These are phyloP conservation scores for Drosophila nebulosa DNA, from an alignment of 1,140 invertebrate genomes.

Conservation along the genomic window DNA sequence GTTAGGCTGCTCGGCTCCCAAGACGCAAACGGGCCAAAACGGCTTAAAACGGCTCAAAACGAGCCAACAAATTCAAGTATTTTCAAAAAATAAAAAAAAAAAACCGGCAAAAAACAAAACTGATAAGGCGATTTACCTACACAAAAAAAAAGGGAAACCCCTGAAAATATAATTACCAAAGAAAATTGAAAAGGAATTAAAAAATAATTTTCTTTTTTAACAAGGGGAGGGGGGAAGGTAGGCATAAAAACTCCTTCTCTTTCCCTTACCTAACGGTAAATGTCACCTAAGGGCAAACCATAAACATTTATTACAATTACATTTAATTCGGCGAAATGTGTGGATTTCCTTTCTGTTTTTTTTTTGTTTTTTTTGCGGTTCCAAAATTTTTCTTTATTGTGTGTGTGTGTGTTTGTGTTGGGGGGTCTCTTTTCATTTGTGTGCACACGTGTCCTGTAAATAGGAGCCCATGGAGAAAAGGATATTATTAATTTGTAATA, in stretches of 20 bases:
- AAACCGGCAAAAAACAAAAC: not conserved
- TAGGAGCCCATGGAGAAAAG: not conserved
- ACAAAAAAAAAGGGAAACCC: not conserved
- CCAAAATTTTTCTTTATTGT: not conserved
- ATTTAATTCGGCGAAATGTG: conserved; percentile 33
- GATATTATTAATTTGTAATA: not conserved
- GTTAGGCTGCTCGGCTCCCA: conserved; percentile 34
- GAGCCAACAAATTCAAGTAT: not conserved
- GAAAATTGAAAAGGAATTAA: not conserved
- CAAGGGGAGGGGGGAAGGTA: not conserved
- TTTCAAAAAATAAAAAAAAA: not conserved
- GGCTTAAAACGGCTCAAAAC: not conserved
- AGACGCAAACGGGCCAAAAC: not conserved
- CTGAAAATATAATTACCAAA: not conserved
- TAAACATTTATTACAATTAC: conserved; percentile 39
- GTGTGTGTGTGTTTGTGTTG: not conserved
- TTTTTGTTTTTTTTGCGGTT: not conserved
- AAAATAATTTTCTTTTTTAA: not conserved
- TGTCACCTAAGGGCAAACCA: not conserved
- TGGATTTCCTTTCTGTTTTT: not conserved
- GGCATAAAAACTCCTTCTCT: not conserved
- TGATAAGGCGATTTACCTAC: not conserved
- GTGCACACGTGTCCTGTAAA: not conserved
- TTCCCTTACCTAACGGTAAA: not conserved
- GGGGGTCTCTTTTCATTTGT: not conserved